Evolutionary conservation across 2,888 invertebrate species (phyloP).

Genomic region (Dysmachus trigonus): DNA sequence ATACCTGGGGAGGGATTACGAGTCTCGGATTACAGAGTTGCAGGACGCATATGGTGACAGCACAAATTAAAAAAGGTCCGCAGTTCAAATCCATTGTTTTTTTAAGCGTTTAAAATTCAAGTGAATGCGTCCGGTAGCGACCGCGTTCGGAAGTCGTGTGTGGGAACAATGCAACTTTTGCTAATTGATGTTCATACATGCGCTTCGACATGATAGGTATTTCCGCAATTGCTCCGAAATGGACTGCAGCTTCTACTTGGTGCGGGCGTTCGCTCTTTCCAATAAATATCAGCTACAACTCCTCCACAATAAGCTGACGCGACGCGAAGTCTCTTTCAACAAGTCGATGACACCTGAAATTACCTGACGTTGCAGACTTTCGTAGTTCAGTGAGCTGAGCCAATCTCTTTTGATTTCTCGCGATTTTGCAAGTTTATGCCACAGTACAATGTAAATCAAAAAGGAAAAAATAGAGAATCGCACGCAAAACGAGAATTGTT

Average conservation of each 20-base stretch:
- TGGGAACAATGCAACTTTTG: constrained; percentile 7
- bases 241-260: not conserved
- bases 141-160: not conserved
- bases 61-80: constrained; percentile 3
- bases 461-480: not conserved
- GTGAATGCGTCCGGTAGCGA: constrained; percentile 1
- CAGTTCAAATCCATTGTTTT: not conserved
- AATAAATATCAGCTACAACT: not conserved
- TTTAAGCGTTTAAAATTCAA: not conserved
- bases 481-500: not conserved
- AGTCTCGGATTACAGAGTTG: constrained; percentile 2
- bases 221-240: not conserved
- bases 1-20: constrained; percentile 6
- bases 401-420: not conserved
- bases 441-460: not conserved
- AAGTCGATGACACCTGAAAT: constrained; percentile 10
- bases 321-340: not conserved
- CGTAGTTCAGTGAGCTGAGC: not conserved
- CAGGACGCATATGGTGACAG: not conserved
- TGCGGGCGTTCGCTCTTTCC: not conserved
- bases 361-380: not conserved
- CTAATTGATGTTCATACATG: constrained; percentile 15
- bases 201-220: not conserved
- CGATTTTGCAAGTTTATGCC: not conserved
- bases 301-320: not conserved